Percentiles rank a stretch among this genome's conserved stretches.
These are phyloP conservation scores for Glareola pratincola DNA, from an alignment of 2,113 vertebrate genomes.

Conservation along the genomic window DNA sequence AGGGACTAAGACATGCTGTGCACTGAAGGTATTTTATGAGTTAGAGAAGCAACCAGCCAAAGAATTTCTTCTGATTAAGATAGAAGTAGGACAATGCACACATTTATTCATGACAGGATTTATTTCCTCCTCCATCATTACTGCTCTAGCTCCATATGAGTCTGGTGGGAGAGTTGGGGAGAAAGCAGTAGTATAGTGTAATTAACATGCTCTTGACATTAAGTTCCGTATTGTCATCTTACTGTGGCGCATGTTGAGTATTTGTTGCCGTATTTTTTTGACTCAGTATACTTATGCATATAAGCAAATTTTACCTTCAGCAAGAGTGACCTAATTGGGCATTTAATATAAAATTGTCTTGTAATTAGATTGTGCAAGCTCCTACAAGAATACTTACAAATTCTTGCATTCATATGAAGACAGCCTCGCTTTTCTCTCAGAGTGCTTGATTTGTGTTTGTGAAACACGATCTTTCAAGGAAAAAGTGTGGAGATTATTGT, in stretches of 20 bases:
- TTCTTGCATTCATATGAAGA: slow-evolving; percentile 41
- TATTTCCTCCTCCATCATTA: not conserved
- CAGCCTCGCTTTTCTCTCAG: slow-evolving; percentile 26
- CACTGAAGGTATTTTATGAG: not conserved
- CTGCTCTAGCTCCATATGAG: not conserved
- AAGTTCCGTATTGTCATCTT: not conserved
- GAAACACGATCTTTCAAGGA: slow-evolving; percentile 67
- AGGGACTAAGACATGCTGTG: not conserved
- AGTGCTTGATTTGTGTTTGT: slow-evolving; percentile 59
- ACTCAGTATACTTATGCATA: not conserved
- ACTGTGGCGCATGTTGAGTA: not conserved
- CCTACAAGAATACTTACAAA: slow-evolving; percentile 51
- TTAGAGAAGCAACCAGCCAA: not conserved
- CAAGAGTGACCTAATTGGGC: not conserved
- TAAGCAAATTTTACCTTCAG: not conserved
- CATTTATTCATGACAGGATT: not conserved
- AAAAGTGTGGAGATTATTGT: slow-evolving; percentile 55
- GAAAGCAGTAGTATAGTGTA: not conserved
- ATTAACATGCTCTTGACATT: not conserved
- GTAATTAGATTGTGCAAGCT: not conserved
- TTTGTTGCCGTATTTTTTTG: not conserved
- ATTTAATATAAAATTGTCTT: not conserved
- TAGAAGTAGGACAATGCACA: not conserved
- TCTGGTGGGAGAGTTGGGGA: not conserved
- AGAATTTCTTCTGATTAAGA: not conserved